phyloP scores from a whole-genome alignment of 1,140 invertebrate genomes.

The Homarus americanus region DNA sequence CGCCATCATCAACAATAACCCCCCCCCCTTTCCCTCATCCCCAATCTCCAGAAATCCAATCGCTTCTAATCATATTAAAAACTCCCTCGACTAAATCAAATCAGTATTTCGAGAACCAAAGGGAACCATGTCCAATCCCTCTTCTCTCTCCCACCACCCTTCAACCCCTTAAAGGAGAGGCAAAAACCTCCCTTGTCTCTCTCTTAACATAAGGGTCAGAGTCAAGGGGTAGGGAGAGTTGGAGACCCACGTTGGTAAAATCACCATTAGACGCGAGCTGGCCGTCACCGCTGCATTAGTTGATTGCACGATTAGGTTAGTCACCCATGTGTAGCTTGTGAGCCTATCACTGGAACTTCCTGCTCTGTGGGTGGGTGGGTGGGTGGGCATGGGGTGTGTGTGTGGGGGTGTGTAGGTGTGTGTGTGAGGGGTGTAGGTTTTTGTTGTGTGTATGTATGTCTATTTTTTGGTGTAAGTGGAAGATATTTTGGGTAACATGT shows the following conservation, averaged over 20 bases:
- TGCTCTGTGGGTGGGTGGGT: not conserved
- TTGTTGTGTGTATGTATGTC: too few relatives aligned
- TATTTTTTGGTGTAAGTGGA: too few relatives aligned
- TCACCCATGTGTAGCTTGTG: not conserved
- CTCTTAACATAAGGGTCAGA: not conserved
- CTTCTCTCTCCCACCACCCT: too few relatives aligned
- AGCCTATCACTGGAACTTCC: not conserved
- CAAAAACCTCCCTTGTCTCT: not conserved
- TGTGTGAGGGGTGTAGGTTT: not conserved
- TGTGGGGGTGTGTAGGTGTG: not conserved
- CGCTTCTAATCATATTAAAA: not conserved
- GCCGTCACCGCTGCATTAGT: constrained; percentile 12
- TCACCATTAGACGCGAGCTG: constrained; percentile 3
- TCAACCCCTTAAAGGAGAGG: not conserved
- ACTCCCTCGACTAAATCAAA: not conserved
- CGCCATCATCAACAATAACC: too few relatives aligned
- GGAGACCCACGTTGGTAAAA: not conserved
- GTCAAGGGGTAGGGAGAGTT: not conserved
- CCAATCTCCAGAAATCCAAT: not conserved
- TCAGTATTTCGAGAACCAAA: not conserved
- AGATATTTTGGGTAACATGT: too few relatives aligned
- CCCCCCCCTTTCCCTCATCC: too few relatives aligned
- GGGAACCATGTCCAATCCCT: not conserved
- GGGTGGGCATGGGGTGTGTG: not conserved
- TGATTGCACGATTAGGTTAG: constrained; percentile 39